Conservation (phyloP, 2,888 invertebrate genomes). For the Mythimna pallens region DNA sequence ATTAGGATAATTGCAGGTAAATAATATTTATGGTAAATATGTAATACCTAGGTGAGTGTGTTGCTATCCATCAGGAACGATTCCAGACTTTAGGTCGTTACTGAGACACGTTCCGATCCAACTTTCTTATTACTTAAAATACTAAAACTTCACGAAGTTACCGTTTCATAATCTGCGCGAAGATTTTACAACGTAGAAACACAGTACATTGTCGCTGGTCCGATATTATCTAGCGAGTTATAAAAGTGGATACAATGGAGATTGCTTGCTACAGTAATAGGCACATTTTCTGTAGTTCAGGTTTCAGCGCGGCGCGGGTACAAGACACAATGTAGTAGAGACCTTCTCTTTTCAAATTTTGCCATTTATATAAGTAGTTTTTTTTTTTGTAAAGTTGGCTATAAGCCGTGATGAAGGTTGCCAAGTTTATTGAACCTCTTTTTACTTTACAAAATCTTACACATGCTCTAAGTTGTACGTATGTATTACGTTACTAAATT, state of each 20-base stretch:
- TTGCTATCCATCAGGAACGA: neutral
- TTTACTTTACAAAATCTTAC: no score
- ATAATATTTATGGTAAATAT: no score
- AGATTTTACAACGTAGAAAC: constrained; percentile 36
- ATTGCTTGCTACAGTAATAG: constrained; percentile 39
- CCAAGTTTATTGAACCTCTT: no score
- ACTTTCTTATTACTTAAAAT: neutral
- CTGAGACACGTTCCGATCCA: neutral
- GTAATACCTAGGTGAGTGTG: neutral
- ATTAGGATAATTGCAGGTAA: no score
- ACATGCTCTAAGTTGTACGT: neutral
- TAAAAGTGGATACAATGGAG: constrained; percentile 49
- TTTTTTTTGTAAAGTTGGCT: neutral
- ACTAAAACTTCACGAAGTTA: constrained; percentile 15
- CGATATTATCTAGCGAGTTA: constrained; percentile 39
- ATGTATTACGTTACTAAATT: neutral
- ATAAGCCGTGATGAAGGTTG: neutral
- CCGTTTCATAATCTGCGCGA: neutral
- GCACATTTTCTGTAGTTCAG: constrained; percentile 24
- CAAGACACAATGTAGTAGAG: neutral
- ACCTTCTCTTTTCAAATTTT: neutral
- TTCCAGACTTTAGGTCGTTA: no score
- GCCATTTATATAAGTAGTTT: neutral
- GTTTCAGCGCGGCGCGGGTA: neutral
- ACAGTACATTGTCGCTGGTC: constrained; percentile 29